These are phyloP conservation scores for Sebastes nivosus DNA, from an alignment of 2,797 vertebrate species.

Conservation along the genomic window DNA sequence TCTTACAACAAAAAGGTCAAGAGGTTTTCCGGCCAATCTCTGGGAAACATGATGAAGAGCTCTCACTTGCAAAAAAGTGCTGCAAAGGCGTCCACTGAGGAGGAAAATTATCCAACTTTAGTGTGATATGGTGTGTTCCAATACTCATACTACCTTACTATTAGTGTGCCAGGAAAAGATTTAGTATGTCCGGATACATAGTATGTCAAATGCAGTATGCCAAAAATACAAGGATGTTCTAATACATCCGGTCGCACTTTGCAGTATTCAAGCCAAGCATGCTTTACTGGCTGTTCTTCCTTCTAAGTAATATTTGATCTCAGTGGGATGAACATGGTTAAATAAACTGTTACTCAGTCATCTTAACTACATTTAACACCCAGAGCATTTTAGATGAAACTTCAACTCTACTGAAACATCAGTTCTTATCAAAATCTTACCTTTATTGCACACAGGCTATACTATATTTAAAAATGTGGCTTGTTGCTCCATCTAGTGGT, in stretches of 20 bases:
- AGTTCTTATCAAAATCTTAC: not conserved
- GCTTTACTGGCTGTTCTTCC: too few relatives aligned
- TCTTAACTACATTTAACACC: not conserved
- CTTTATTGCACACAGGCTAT: not conserved
- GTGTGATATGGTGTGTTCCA: too few relatives aligned
- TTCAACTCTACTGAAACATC: not conserved
- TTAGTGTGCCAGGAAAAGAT: not conserved
- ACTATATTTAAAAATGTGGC: not conserved
- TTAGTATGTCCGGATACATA: not conserved
- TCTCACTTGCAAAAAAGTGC: not conserved
- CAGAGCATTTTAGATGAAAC: not conserved
- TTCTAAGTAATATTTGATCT: too few relatives aligned
- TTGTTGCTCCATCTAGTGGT: slow-evolving; percentile 61
- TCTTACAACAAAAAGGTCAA: not conserved
- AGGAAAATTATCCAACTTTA: not conserved
- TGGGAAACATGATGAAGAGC: not conserved
- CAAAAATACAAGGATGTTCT: too few relatives aligned
- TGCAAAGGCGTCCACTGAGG: not conserved
- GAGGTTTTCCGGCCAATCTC: not conserved
- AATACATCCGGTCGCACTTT: too few relatives aligned
- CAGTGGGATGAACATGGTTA: too few relatives aligned
- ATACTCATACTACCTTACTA: too few relatives aligned
- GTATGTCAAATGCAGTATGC: fast-evolving
- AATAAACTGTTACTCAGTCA: not conserved
- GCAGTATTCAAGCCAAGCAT: too few relatives aligned